These are phyloP conservation scores for Carabus problematicus DNA, from an alignment of 2,888 invertebrate species.

Conservation along the genomic window DNA sequence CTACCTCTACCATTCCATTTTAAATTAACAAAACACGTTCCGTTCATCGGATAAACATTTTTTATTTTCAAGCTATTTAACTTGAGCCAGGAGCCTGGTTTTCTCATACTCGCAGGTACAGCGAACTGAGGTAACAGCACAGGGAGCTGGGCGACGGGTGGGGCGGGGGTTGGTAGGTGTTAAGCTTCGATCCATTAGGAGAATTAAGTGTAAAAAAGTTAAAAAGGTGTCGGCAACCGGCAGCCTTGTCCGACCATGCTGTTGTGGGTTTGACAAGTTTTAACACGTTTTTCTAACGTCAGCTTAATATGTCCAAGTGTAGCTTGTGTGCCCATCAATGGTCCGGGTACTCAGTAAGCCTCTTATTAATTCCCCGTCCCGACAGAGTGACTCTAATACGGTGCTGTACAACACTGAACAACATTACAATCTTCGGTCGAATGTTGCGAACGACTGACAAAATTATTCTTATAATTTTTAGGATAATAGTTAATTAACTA, in stretches of 20 bases:
- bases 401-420: not conserved
- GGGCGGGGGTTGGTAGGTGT: not conserved
- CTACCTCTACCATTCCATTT: too few species aligned
- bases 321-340: slow-evolving; percentile 32
- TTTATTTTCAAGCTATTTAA: too few species aligned
- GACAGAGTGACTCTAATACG: slow-evolving; percentile 19
- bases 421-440: not conserved
- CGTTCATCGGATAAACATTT: too few species aligned
- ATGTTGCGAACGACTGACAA: too few species aligned
- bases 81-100: too few species aligned
- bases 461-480: too few species aligned
- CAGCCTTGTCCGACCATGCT: not conserved
- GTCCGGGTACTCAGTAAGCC: slow-evolving; percentile 22
- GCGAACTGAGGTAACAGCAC: too few species aligned
- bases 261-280: slow-evolving; percentile 23
- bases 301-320: slow-evolving; percentile 31
- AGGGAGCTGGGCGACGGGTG: not conserved
- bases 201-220: slow-evolving; percentile 34
- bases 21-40: too few species aligned
- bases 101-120: too few species aligned
- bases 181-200: slow-evolving; percentile 31
- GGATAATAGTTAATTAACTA: too few species aligned
- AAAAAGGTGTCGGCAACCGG: slow-evolving; percentile 9
- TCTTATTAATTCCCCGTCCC: slow-evolving; percentile 33
- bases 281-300: slow-evolving; percentile 40